These are phyloP conservation scores for Mamestra configurata DNA, from an alignment of 1,140 invertebrate species.

Conservation along the genomic window DNA sequence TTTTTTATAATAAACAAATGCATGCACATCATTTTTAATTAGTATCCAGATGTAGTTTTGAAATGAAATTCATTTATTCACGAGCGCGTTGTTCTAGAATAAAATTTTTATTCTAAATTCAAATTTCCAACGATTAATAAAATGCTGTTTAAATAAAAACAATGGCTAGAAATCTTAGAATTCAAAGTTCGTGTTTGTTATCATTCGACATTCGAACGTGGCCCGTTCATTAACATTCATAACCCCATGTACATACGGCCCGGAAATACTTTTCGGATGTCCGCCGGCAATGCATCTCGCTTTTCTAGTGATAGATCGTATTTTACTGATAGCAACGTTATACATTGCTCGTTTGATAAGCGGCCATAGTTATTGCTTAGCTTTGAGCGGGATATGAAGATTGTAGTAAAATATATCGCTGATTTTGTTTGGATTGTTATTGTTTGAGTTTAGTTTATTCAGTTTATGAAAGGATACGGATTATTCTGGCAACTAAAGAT, in stretches of 20 bases:
- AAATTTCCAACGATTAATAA: background rate
- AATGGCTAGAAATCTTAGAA: conserved; percentile 8
- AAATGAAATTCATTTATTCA: too few relatives aligned
- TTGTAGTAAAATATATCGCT: conserved; percentile 1
- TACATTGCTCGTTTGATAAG: conserved; percentile 47
- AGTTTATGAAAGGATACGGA: background rate
- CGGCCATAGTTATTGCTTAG: conserved; percentile 10
- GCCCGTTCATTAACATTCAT: conserved; percentile 50
- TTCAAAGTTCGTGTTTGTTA: background rate
- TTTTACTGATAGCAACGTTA: conserved; percentile 40
- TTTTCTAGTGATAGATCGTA: conserved; percentile 60
- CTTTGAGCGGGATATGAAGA: conserved; percentile 32
- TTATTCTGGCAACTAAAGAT: too few relatives aligned
- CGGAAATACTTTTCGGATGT: conserved; percentile 73
- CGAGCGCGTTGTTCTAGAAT: too few relatives aligned
- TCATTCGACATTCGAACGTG: conserved; percentile 18
- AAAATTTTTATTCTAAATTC: background rate
- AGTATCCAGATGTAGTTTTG: too few relatives aligned
- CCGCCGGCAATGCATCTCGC: conserved; percentile 65
- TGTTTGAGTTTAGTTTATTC: background rate
- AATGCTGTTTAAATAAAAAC: background rate
- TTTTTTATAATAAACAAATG: too few relatives aligned
- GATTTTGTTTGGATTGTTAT: background rate
- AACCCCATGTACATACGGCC: conserved; percentile 60
- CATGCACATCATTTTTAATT: too few relatives aligned